A percentile compares a stretch with the other conserved stretches of the same genome.
These are phyloP conservation scores for Acanthacorydalis orientalis DNA, from an alignment of 2,888 invertebrate genomes.

Conservation along the genomic window DNA sequence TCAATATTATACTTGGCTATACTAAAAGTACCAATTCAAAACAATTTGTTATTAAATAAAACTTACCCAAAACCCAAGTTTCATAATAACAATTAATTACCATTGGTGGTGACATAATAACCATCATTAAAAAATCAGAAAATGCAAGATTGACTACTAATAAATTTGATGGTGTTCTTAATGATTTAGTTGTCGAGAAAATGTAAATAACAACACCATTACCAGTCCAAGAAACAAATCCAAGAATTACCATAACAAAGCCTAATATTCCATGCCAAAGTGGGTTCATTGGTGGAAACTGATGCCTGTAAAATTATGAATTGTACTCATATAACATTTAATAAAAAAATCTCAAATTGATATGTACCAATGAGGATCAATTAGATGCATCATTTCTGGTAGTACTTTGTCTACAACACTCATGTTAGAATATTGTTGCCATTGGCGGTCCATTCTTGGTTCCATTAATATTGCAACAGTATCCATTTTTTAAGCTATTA, in stretches of 20 bases:
- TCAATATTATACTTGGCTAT: too few species aligned
- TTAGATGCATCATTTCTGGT: slow-evolving; percentile 56
- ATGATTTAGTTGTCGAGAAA: slow-evolving; percentile 51
- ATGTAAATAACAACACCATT: slow-evolving; percentile 62
- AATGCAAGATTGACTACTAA: slow-evolving; percentile 82
- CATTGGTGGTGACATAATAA: slow-evolving; percentile 65
- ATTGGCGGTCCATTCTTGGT: slow-evolving; percentile 1
- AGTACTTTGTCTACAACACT: slow-evolving; percentile 71
- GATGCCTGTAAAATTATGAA: slow-evolving; percentile 29
- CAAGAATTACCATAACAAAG: slow-evolving; percentile 60
- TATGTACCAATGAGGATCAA: slow-evolving; percentile 58
- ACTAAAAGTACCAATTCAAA: too few species aligned
- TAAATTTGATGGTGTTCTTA: slow-evolving; percentile 81
- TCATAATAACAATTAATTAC: slow-evolving; percentile 70
- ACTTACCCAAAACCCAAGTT: slow-evolving; percentile 48
- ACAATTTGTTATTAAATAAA: too few species aligned
- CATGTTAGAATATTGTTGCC: slow-evolving; percentile 36
- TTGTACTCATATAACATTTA: too few species aligned
- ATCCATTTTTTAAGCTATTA: not conserved
- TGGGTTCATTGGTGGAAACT: slow-evolving; percentile 78
- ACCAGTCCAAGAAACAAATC: slow-evolving; percentile 47
- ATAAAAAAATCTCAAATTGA: too few species aligned
- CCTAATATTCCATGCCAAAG: slow-evolving; percentile 73
- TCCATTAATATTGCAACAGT: not conserved
- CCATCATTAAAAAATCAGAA: slow-evolving; percentile 83